Percentiles rank a stretch among this genome's conserved stretches.
These are phyloP conservation scores for Ophthalmolycus amberensis DNA, from an alignment of 2,113 vertebrate genomes.

Conservation along the genomic window DNA sequence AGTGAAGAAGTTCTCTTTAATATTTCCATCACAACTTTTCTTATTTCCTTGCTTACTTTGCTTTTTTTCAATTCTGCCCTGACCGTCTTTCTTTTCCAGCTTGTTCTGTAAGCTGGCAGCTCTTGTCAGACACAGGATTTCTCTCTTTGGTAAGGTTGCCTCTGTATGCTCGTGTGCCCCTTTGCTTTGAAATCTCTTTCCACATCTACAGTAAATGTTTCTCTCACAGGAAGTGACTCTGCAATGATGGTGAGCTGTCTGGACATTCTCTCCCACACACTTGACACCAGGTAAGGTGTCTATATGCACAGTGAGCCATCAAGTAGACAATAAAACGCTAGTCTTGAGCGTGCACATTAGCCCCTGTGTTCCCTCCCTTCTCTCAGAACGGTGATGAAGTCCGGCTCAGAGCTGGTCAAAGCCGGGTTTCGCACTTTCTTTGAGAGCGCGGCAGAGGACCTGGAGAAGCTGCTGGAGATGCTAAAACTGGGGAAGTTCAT, in stretches of 20 bases:
- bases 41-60: constrained; percentile 9
- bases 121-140: constrained; percentile 99
- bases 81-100: constrained; percentile 82
- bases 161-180: constrained; percentile 20
- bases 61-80: constrained; percentile 51
- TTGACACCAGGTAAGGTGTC: constrained; percentile 89
- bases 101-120: constrained; percentile 98
- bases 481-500: constrained; percentile 95
- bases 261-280: constrained; percentile 92
- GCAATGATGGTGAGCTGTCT: constrained; percentile 97
- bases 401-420: constrained; percentile 95
- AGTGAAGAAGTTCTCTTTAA: not conserved
- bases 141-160: constrained; percentile 94
- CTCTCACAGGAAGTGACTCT: constrained; percentile 90
- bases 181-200: not conserved
- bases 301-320: not conserved
- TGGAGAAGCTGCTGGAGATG: constrained; percentile 94
- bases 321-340: accelerated
- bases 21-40: constrained; percentile 8
- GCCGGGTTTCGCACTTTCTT: constrained; percentile 92
- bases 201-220: constrained; percentile 35
- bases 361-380: not conserved
- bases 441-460: constrained; percentile 95
- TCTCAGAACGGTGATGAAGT: constrained; percentile 96
- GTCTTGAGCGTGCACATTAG: not conserved